Conservation (phyloP, 2,888 invertebrate species). For the Parasteatoda lunata region DNA sequence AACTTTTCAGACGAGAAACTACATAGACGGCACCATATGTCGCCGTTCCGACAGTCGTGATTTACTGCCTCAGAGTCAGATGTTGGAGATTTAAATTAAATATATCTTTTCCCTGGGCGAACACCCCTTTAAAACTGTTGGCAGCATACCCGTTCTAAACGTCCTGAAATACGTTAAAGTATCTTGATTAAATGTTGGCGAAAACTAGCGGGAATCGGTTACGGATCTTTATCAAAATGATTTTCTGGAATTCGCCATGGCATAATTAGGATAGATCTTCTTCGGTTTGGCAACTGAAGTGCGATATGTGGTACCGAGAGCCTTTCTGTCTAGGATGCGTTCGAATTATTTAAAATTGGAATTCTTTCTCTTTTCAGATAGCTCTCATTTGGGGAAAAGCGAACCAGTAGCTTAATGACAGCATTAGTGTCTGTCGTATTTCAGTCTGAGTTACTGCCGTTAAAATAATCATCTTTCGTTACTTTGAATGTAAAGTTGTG, state of each 20-base stretch:
- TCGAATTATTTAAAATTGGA: constrained; percentile 3
- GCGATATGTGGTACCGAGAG: background rate
- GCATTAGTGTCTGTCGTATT: too few species aligned
- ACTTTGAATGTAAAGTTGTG: too few species aligned
- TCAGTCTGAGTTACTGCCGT: too few species aligned
- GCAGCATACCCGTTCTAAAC: background rate
- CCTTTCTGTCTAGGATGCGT: background rate
- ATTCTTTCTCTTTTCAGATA: background rate
- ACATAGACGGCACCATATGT: background rate
- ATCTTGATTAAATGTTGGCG: constrained; percentile 35
- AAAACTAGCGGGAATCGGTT: constrained; percentile 26
- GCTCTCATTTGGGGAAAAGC: too few species aligned
- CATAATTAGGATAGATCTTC: constrained; percentile 27
- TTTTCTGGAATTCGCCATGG: constrained; percentile 29
- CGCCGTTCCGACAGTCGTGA: background rate
- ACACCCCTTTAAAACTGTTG: background rate
- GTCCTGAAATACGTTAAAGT: constrained; percentile 19
- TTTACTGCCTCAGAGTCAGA: constrained; percentile 3
- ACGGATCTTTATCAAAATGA: constrained; percentile 34
- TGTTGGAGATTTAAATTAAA: constrained; percentile 50
- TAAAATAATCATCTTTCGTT: too few species aligned
- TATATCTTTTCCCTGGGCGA: constrained; percentile 36
- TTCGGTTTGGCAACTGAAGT: background rate
- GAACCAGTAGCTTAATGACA: too few species aligned
- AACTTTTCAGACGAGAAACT: too few species aligned